Evolutionary conservation across 2,888 invertebrate species (phyloP), one percentile per base, ranked within the genome.

Genomic region (Cynaeus angustus): DNA sequence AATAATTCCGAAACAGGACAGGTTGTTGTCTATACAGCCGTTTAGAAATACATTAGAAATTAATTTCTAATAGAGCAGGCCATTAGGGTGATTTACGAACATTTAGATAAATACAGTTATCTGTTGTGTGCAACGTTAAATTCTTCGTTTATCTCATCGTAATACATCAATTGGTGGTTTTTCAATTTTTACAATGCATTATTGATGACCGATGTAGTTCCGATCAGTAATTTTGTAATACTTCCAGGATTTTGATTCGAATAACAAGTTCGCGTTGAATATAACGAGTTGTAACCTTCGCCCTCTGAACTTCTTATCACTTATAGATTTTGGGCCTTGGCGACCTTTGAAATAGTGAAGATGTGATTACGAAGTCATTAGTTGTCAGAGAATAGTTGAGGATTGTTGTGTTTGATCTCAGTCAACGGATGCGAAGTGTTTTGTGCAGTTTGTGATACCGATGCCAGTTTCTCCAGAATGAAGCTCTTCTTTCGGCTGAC

Each of bases 221-320:
- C 10, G 41, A 41, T 13, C 12, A 3, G 41, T 12, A 41, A 10
- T 41, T 41, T 41, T 26, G n/a, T 12, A 26, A n/a, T 41, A 41
- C 41, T 41, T 56, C 37, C 37, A 37, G 26, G 45, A 33, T 43
- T 43, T 55, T 26, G 12, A 37, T 7, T 59, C 12, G 14, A 61
- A 26, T 12, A 61, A 50, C 48, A 61, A 61, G 13, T 21, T 48
- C 21, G 28, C 28, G 10, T 46, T 45, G 30, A 45, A 45, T 45
- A 33, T 48, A 61, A 48, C 8, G 43, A 61, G 37, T 48, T 38
- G 38, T 50, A 30, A 74, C 74, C 77, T 77, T 73, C 74, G 78
- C 75, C 75, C 74, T 72, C 71, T 77, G 77, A 77, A 75, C 75
- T 75, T 75, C 70, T 79, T 79, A 80, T 80, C 80, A 67, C 33